Evolutionary conservation across 2,797 vertebrate genomes (phyloP).

Genomic region (Karalla daura): DNA sequence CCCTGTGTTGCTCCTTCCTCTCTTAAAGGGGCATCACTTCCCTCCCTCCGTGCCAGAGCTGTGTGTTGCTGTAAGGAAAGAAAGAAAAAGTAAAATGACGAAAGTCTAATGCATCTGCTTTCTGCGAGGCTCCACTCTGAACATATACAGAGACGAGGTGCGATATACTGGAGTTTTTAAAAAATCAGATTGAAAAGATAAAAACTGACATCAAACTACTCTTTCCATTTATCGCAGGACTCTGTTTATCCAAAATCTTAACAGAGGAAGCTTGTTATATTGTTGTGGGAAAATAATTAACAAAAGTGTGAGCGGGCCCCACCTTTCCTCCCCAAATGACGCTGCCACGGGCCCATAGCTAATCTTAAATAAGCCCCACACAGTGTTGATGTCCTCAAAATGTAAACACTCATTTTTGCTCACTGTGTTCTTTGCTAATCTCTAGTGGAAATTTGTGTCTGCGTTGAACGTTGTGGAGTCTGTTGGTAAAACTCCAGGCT

Average conservation of each 20-base stretch:
- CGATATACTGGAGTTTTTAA: neutral
- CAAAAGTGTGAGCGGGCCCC: too few species aligned
- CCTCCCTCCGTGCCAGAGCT: constrained; percentile 16
- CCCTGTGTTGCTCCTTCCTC: constrained; percentile 37
- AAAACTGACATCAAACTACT: neutral
- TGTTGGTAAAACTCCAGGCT: too few species aligned
- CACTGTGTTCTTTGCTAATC: too few species aligned
- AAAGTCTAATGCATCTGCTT: neutral
- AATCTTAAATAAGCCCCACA: too few species aligned
- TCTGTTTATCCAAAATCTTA: neutral
- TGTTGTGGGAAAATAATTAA: neutral
- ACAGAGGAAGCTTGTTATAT: too few species aligned
- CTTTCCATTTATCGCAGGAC: neutral
- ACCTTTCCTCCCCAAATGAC: too few species aligned
- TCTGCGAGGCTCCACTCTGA: neutral
- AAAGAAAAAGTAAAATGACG: too few species aligned
- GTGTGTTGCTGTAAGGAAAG: neutral
- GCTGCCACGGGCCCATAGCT: too few species aligned
- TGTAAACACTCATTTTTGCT: too few species aligned
- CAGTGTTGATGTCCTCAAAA: too few species aligned
- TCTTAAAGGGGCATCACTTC: constrained; percentile 68
- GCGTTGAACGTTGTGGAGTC: too few species aligned
- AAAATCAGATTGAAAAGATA: neutral
- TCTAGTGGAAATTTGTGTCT: too few species aligned
- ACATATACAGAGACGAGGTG: neutral